phyloP scores from a whole-genome alignment of 2,113 vertebrate species.

The Dicrurus megarhynchus region DNA sequence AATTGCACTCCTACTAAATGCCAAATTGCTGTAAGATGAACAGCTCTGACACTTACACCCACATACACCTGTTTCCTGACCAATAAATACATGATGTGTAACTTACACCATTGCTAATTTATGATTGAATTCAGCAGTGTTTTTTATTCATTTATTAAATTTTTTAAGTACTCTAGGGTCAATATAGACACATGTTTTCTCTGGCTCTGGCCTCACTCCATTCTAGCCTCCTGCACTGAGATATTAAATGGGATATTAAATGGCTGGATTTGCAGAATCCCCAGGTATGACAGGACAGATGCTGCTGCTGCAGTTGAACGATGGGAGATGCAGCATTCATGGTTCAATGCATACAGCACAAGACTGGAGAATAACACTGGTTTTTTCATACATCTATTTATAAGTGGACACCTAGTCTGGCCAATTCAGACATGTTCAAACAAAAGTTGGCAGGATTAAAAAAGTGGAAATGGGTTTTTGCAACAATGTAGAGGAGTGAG shows the following conservation, averaged over 20 bases:
- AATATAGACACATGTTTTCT: background rate
- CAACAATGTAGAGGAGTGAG: background rate
- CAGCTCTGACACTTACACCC: conserved; percentile 36
- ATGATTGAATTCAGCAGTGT: background rate
- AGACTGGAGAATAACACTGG: background rate
- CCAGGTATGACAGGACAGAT: background rate
- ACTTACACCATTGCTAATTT: background rate
- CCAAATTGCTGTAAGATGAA: background rate
- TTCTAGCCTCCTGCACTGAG: background rate
- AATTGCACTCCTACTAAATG: conserved; percentile 11
- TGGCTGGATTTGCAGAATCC: background rate
- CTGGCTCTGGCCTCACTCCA: background rate
- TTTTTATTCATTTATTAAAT: background rate
- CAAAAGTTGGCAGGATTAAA: background rate
- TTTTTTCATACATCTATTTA: background rate
- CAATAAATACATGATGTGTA: background rate
- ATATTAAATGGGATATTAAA: background rate
- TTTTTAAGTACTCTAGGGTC: background rate
- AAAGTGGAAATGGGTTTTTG: background rate
- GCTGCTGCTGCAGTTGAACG: rapidly evolving
- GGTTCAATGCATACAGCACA: rapidly evolving
- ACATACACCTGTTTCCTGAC: conserved; percentile 34
- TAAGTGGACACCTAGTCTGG: background rate
- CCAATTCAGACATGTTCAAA: background rate
- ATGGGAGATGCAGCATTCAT: rapidly evolving